phyloP scores from a whole-genome alignment of 2,797 vertebrate genomes.

The Pangasius mekongensis region DNA sequence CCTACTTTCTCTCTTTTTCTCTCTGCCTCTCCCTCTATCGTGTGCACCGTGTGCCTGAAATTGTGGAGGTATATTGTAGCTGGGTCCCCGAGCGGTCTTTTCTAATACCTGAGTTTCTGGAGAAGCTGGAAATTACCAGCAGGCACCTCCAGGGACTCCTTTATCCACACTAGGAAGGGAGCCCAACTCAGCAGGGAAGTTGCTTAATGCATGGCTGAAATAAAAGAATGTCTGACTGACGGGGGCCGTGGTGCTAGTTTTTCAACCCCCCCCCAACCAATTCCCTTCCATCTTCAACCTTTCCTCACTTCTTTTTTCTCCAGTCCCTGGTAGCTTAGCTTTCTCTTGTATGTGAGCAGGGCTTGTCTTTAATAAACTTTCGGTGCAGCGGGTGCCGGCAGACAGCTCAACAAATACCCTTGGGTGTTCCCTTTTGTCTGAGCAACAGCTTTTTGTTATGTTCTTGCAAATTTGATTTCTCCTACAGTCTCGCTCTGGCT shows the following conservation, averaged over 20 bases:
- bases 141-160: conserved; percentile 90
- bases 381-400: conserved; percentile 88
- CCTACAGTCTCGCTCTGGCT: conserved; percentile 70
- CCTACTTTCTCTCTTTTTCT: conserved; percentile 52
- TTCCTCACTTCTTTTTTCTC: conserved; percentile 35
- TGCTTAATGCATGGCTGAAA: conserved; percentile 99
- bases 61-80: conserved; percentile 99
- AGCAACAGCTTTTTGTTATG: conserved; percentile 83
- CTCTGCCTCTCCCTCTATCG: conserved; percentile 61
- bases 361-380: conserved; percentile 94
- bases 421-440: conserved; percentile 80
- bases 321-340: conserved; percentile 93
- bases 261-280: conserved; percentile 31
- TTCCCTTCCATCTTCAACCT: conserved; percentile 67
- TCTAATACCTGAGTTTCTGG: conserved; percentile 99
- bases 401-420: conserved; percentile 82
- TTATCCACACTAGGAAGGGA: conserved; percentile 99
- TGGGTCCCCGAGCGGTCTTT: conserved; percentile 98
- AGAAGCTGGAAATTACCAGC: conserved; percentile 99
- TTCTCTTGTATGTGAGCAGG: conserved; percentile 82
- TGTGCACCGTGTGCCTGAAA: conserved; percentile 93
- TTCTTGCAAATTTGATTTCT: conserved; percentile 84
- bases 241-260: conserved; percentile 87
- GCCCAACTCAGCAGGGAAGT: conserved; percentile 98
- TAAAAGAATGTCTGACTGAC: conserved; percentile 99